phyloP scores from a whole-genome alignment of 1,140 invertebrate genomes.

The Euschistus heros region DNA sequence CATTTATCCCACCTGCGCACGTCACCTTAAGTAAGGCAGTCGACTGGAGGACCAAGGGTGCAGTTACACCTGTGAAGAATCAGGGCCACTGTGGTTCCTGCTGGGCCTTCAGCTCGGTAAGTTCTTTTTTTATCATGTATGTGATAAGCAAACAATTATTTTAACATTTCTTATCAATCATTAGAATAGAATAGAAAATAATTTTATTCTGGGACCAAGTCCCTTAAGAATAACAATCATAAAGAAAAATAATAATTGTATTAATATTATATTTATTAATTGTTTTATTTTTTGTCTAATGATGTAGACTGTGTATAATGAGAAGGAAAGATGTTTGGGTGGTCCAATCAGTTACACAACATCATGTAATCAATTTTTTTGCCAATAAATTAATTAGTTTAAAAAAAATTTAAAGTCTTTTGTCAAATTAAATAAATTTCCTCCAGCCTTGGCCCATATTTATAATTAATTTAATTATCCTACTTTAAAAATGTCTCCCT shows the following conservation, averaged over 20 bases:
- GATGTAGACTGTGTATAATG: too few relatives aligned
- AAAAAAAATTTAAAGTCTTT: too few relatives aligned
- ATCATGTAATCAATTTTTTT: too few relatives aligned
- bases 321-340: too few relatives aligned
- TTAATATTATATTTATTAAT: too few relatives aligned
- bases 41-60: conserved; percentile 21
- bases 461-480: background rate
- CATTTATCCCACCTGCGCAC: conserved; percentile 62
- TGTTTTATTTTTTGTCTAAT: too few relatives aligned
- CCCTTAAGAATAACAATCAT: background rate
- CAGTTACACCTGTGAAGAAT: conserved; percentile 85
- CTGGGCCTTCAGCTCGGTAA: conserved; percentile 53
- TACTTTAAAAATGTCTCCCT: background rate
- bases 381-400: too few relatives aligned
- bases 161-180: background rate
- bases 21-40: conserved; percentile 53
- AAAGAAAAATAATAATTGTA: background rate
- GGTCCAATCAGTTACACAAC: too few relatives aligned
- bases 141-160: background rate
- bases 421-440: background rate
- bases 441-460: background rate
- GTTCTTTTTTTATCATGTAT: conserved; percentile 23
- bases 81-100: conserved; percentile 70
- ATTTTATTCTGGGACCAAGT: background rate
- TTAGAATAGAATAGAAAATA: background rate